Evolutionary conservation across 2,113 vertebrate genomes (phyloP).

Genomic region (Xiphorhynchus elegans): DNA sequence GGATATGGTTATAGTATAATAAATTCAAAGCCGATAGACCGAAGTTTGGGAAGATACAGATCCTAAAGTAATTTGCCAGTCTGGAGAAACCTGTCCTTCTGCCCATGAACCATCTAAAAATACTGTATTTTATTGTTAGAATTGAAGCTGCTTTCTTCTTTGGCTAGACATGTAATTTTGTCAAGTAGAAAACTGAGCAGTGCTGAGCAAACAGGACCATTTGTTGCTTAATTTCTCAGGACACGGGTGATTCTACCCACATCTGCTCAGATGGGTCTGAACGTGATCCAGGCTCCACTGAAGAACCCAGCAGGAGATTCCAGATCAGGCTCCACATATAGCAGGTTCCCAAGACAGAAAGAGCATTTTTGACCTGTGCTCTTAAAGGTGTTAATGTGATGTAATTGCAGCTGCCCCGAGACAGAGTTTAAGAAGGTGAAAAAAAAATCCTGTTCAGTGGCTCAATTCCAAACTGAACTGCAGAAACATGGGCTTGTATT

Average conservation of each 20-base stretch:
- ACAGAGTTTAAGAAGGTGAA: neutral
- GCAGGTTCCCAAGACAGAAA: neutral
- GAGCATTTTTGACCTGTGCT: slow-evolving; percentile 9
- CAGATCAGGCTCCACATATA: neutral
- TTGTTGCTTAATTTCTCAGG: neutral
- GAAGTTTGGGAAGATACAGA: neutral
- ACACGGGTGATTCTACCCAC: neutral
- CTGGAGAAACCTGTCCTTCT: neutral
- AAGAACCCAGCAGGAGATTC: neutral
- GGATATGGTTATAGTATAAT: neutral
- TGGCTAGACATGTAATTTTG: neutral
- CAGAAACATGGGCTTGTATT: neutral
- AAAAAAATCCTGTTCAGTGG: neutral
- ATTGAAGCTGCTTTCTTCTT: neutral
- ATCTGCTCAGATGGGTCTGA: neutral
- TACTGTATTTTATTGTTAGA: neutral
- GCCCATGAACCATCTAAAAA: neutral
- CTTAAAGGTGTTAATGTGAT: slow-evolving; percentile 43
- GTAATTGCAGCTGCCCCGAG: slow-evolving; percentile 38
- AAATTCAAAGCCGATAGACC: neutral
- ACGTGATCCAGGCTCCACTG: neutral
- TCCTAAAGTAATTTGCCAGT: neutral
- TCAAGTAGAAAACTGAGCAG: neutral
- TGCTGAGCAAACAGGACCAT: neutral
- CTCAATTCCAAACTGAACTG: neutral